Base-by-base conservation (phyloP, 2,797 vertebrate genomes). In the Trematomus bernacchii region DNA sequence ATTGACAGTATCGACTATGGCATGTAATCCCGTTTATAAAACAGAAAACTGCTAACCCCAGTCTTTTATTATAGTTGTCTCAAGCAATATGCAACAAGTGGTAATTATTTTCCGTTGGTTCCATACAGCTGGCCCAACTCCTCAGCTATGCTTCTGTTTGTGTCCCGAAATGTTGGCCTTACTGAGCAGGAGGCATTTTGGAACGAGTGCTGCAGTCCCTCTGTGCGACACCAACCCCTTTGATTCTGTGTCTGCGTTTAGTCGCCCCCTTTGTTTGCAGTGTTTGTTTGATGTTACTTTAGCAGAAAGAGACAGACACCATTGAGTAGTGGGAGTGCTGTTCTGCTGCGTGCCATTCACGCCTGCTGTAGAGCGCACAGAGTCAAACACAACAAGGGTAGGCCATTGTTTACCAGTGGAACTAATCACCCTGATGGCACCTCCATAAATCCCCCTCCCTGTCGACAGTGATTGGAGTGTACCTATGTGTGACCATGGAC, bases 401-500 rank as follows among this genome's bases (percentile, higher is more conserved):
- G 90, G 87, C 90, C 89, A 91, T 93, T 94, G 91, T 95, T 94
- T 93, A 94, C 91, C 87, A 90, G 88, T 93, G 91, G 91, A 94
- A 93, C 92, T 94, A 93, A 94, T 94, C 93, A 92, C 91, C 91
- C 91, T 91, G 91, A 94, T 94, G 91, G 91, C 92, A 94, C 92
- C 93, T 93, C 92, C 80, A 92, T 94, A 93, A 94, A 93, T 93
- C 88, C 91, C 89, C 87, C 92, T 87, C 89, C 91, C 91, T 73
- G 87, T 90, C 88, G 88, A 87, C 88, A 85, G 91, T 93, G 91
- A 91, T 90, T 92, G 90, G 90, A 87, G 89, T 93, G 91, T 93
- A 95, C 94, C 93, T 94, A 92, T 92, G 91, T 94, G 93, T 93
- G 93, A 95, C 91, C 87, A 83, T 85, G 90, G 91, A 95, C 94